Base-by-base conservation (phyloP, 1,140 invertebrate genomes). In the Drosophila varians region DNA sequence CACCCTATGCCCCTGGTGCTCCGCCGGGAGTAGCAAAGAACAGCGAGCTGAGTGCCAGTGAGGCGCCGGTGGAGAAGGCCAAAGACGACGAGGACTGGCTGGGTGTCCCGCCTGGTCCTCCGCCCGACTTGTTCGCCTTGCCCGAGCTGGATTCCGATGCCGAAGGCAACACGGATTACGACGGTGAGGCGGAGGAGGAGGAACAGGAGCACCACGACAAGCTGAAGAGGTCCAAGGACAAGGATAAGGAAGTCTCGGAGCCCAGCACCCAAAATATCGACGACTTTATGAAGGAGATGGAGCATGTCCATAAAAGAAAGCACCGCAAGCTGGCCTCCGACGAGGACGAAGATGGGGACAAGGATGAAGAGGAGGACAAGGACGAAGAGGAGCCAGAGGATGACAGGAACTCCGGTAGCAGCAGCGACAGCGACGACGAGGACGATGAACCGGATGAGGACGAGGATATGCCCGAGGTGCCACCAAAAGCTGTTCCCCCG, bases 271-370 rank as follows among this genome's bases (percentile, higher is more conserved):
- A 98, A 92, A 96, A 97, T 87, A 96, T 97, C n/a, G 96, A 98
- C 79, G 94, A 96, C 42, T 97, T 97, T 82, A 97, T 97, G 95
- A 96, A 96, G 87, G 96, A 97, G 92, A 96, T 96, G 95, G 96
- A 96, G 92, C 95, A 96, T 40, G 96, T 96, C 0, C 95, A 96
- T 76, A 95, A 94, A 70, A 96, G 95, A 76, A 92, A 94, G 51
- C 82, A 87, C 53, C 83, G 82, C 36, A 78, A 66, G 38, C 47
- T 70, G 14, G 55, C 52, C 12, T 61, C 75, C 23, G 43, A 58
- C 8, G 62, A 78, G 28, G 70, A 69, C 2, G 65, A 71, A 1
- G 61, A 58, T 4, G 70, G 40, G n/a, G 40, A 58, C n/a, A 61
- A 61, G 18, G 40, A 56, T 6, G 57, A 56, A 0, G 66, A 66